These are phyloP conservation scores for Tyrophagus putrescentiae DNA, from an alignment of 1,140 invertebrate species.

Conservation along the genomic window DNA sequence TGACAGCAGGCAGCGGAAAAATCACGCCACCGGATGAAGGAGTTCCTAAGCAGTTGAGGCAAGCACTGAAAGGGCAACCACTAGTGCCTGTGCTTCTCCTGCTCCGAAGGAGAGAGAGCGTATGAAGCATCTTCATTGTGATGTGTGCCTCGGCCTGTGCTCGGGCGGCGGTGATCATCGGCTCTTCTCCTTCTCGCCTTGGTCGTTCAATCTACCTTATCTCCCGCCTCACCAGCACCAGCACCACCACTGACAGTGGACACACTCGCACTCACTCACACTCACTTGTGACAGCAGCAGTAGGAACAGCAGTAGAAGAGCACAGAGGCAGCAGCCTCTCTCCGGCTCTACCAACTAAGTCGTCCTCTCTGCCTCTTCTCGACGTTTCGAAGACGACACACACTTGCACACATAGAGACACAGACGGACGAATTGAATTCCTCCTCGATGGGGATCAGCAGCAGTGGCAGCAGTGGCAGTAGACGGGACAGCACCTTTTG, in stretches of 20 bases:
- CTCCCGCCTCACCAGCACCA: constrained; percentile 6
- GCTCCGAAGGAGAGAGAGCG: too few relatives aligned
- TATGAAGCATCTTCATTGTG: too few relatives aligned
- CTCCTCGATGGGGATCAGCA: not conserved
- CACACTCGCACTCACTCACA: not conserved
- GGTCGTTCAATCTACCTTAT: not conserved
- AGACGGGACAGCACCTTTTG: not conserved
- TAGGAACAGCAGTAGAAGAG: too few relatives aligned
- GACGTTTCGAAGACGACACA: not conserved
- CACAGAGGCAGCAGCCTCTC: too few relatives aligned
- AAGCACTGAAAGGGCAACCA: too few relatives aligned
- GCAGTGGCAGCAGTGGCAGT: not conserved
- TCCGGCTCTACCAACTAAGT: too few relatives aligned
- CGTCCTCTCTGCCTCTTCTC: not conserved
- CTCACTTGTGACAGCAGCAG: not conserved
- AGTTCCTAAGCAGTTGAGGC: not conserved
- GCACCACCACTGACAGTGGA: not conserved
- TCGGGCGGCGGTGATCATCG: not conserved
- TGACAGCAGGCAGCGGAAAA: not conserved
- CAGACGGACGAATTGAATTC: constrained; percentile 8
- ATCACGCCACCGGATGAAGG: constrained; percentile 12
- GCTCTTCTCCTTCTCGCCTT: not conserved
- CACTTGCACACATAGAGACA: too few relatives aligned
- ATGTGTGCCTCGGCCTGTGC: not conserved
- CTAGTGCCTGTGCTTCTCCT: constrained; percentile 2